Base-by-base conservation (phyloP, 2,113 vertebrate genomes). In the Apaloderma vittatum region DNA sequence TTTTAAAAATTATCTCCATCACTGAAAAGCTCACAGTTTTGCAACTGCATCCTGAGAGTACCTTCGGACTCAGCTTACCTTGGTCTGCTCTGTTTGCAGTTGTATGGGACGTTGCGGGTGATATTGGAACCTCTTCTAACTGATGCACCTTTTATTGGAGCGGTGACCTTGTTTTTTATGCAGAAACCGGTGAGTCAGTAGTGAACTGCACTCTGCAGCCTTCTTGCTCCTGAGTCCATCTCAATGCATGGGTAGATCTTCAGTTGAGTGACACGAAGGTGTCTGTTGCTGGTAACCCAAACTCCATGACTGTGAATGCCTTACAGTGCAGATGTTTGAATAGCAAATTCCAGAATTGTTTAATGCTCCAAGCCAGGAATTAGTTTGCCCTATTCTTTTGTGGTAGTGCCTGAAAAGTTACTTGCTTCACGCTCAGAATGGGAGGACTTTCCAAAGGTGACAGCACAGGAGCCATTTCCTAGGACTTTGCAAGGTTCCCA, bases 91-190 rank as follows among this genome's bases (percentile, higher is more conserved):
- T 90, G 15, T 21, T 95, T 63, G 57, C 97, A 99, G 99, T 68
- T 99, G 78, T 96, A 98, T 23, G 99, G 99, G 66, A 99, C 98
- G 0, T 40, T 99, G 46, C 94, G 99, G 34, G 95, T 99, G 85
- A 98, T 99, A 96, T 97, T 99, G 80, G 99, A 99, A 54, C 99
- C 99, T 8, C 98, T 99, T 21, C 97, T 99, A 75, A 97, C 98
- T 0, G 98, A 99, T 52, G 93, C 98, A 8, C 99, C 99, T 6
- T 98, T 99, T 61, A 96, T 99, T 82, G 99, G 99, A 96, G 99
- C 99, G 0, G 98, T 99, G 94, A 99, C 99, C 0, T 93, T 99
- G 68, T 99, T 99, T 97, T 99, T 99, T 90, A 98, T 99, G 58
- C 99, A 99, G 63, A 99, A 99, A 76, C 99, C 99, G 36, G 99